Evolutionary conservation across 2,888 invertebrate genomes (phyloP).

Genomic region (Pharmacophagus antenor): DNA sequence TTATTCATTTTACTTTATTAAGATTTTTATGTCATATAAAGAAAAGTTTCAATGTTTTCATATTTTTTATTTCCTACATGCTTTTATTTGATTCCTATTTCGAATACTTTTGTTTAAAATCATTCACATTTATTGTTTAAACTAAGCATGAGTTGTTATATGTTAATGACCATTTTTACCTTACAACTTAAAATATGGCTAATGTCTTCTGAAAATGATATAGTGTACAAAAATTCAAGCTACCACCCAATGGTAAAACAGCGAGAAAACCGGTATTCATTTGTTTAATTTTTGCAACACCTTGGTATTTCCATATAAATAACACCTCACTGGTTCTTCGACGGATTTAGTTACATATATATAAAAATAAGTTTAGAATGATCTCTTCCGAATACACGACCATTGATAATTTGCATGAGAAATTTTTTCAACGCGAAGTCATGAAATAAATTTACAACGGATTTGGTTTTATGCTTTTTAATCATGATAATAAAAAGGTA

Average conservation of each 20-base stretch:
- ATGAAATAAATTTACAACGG: no score
- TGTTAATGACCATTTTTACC: background rate
- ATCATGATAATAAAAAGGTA: no score
- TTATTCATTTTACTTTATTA: background rate
- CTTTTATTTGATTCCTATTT: no score
- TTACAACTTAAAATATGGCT: background rate
- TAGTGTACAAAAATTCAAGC: background rate
- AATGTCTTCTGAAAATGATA: background rate
- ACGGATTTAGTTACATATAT: background rate
- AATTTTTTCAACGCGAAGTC: no score
- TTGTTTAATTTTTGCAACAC: constrained; percentile 16
- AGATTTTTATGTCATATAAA: no score
- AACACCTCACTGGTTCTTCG: background rate
- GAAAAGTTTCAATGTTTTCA: no score
- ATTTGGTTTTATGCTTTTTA: no score
- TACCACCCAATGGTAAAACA: background rate
- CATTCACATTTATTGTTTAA: background rate
- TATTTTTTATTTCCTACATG: no score
- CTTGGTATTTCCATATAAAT: constrained; percentile 9
- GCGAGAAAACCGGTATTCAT: constrained; percentile 1
- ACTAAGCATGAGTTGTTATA: constrained; percentile 4
- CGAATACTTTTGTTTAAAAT: no score
- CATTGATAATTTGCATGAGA: no score
- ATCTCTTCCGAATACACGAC: background rate
- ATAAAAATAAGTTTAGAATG: no score